Base-by-base conservation (phyloP, 2,113 vertebrate genomes). In the Apus apus region DNA sequence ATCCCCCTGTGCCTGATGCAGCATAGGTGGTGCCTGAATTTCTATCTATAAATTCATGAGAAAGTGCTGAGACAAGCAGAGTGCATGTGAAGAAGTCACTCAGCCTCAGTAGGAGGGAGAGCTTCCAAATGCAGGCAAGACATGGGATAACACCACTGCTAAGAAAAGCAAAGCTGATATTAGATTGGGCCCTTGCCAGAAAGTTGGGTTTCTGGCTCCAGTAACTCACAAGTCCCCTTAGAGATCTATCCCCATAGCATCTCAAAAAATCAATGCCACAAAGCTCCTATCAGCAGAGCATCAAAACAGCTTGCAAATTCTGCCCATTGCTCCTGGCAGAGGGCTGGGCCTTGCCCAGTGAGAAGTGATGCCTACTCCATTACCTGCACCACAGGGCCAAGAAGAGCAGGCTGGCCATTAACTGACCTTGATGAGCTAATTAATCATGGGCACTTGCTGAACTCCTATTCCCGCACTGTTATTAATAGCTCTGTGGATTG, bases 401-500 rank as follows among this genome's bases (percentile, higher is more conserved):
- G 72, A 53, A 71, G 68, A 84, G 45, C 65, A 92, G 85, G 48
- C 68, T 82, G 57, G 68, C 53, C 88, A 93, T 96, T 96, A 95
- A 85, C 90, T 67, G 82, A 75, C 51, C 0, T 0, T 64, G 72
- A 96, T 60, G 82, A 88, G 88, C 58, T 84, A 94, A 96, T 95
- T 94, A 94, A 95, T 92, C 96, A 96, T 0, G 1, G 65, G 34
- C 56, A 95, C 38, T 95, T 93, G 82, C 95, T 85, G 78, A 76
- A 74, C 48, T 73, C 66, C 70, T 71, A 26, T 43, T 90, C 80
- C 81, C 0, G 6, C 72, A 60, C 27, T 0, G 0, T 95, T 93
- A 95, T 95, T 94, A 93, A 96, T 86, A 85, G 68, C 83, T 92
- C 72, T 84, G 79, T 57, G 96, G 57, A 77, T 74, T 94, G 93